phyloP scores from a whole-genome alignment of 1,140 invertebrate genomes.

The Euwallacea fornicatus region DNA sequence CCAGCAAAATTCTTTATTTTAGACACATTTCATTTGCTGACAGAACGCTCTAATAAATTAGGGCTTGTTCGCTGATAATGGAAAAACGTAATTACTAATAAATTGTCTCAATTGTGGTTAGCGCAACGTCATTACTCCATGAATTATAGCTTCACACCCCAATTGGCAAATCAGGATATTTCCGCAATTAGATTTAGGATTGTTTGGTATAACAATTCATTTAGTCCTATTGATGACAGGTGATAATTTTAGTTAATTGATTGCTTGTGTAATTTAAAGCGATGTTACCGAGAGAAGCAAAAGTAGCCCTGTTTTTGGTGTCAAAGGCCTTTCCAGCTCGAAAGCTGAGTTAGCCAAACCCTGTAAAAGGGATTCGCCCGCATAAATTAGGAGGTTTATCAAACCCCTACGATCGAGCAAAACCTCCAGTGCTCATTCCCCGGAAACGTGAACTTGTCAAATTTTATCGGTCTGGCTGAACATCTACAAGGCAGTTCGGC shows the following conservation, averaged over 20 bases:
- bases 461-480: conserved; percentile 15
- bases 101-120: conserved; percentile 8
- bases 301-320: background rate
- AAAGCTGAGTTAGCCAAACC: background rate
- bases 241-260: conserved; percentile 1
- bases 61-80: no score
- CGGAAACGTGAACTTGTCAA: conserved; percentile 16
- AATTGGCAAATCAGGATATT: conserved; percentile 20
- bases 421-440: background rate
- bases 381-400: conserved; percentile 18
- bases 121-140: background rate
- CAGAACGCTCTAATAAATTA: no score
- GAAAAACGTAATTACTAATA: background rate
- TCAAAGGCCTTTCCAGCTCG: background rate
- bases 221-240: background rate
- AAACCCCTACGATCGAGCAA: conserved; percentile 4
- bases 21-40: no score
- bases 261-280: background rate
- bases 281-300: no score
- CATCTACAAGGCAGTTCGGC: conserved; percentile 10
- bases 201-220: conserved; percentile 13
- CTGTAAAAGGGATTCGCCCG: conserved; percentile 5
- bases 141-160: conserved; percentile 1
- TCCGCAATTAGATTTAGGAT: conserved; percentile 5
- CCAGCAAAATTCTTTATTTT: background rate